Base-by-base conservation (phyloP, 2,797 vertebrate species). In the Sebastes vulpes region DNA sequence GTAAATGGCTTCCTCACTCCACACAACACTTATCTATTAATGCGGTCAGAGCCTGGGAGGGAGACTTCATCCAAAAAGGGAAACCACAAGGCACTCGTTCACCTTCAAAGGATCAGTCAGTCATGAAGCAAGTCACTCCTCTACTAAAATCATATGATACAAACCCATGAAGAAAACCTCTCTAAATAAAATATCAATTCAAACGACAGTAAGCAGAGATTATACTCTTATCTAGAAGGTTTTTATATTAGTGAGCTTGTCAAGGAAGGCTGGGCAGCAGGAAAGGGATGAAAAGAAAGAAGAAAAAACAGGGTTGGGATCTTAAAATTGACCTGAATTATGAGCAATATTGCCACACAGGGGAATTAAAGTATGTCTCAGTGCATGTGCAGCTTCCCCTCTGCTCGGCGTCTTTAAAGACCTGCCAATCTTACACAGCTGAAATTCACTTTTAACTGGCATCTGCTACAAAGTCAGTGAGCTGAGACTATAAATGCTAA, bases 361-460 rank as follows among this genome's bases (percentile, higher is more conserved):
- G 28, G 65, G 61, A 68, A 74, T 7, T 54, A 35, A 77, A 58
- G 28, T 29, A 38, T 12, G 25, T 32, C 59, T 80, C 38, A n/a
- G 21, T 71, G 70, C 32, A 52, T 65, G 53, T 61, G 71, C 28
- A 42, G 75, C 75, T 65, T 84, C 59, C 54, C n/a, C 60, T 65
- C 32, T 46, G 64, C 7, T 3, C 32, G 7, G 38, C 9, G 6
- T 70, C 48, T 86, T 84, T 72, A 82, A 90, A 87, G 76, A 70
- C 53, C 72, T 83, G 82, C 20, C 83, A 86, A 66, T 78, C 79
- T 73, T 28, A 54, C 11, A 50, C 38, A 61, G 73, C 52, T 58
- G 53, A 52, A 77, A 77, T 85, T 86, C 59, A 76, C 70, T 81
- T 89, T 87, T 67, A 88, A 89, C 72, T 82, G 58, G 69, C 87